Evolutionary conservation across 2,888 invertebrate species (phyloP).

Genomic region (Melanophora roralis): DNA sequence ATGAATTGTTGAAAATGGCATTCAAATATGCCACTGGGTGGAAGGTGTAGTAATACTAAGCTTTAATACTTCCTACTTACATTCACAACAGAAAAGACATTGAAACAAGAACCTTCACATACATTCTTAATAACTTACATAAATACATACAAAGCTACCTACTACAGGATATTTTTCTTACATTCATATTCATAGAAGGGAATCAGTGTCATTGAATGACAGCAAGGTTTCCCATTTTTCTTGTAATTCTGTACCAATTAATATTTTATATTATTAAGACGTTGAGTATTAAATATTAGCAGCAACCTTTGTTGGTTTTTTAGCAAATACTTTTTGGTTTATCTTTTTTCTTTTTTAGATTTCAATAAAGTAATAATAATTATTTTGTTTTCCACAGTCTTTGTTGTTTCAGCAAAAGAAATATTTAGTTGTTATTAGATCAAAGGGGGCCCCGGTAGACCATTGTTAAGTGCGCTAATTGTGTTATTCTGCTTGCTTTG

Average conservation of each 20-base stretch:
- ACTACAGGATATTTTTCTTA: no score
- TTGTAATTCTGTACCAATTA: conserved; percentile 7
- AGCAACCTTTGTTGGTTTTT: background rate
- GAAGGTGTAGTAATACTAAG: no score
- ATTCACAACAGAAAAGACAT: conserved; percentile 3
- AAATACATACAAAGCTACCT: no score
- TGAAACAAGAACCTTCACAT: no score
- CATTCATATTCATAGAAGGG: background rate
- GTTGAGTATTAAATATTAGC: background rate
- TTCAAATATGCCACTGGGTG: no score
- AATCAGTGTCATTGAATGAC: background rate
- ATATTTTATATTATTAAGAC: conserved; percentile 4
- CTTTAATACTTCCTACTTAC: background rate
- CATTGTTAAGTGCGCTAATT: no score
- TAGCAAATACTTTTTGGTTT: background rate
- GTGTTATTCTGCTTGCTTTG: no score
- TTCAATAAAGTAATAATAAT: background rate
- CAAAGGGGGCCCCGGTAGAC: no score
- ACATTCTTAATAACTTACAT: no score
- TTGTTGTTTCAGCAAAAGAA: no score
- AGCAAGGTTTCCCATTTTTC: background rate
- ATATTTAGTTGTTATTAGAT: no score
- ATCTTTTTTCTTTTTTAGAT: background rate
- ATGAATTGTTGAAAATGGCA: no score
- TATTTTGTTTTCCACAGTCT: background rate